phyloP scores from a whole-genome alignment of 1,140 invertebrate genomes.

The Sipha flava region DNA sequence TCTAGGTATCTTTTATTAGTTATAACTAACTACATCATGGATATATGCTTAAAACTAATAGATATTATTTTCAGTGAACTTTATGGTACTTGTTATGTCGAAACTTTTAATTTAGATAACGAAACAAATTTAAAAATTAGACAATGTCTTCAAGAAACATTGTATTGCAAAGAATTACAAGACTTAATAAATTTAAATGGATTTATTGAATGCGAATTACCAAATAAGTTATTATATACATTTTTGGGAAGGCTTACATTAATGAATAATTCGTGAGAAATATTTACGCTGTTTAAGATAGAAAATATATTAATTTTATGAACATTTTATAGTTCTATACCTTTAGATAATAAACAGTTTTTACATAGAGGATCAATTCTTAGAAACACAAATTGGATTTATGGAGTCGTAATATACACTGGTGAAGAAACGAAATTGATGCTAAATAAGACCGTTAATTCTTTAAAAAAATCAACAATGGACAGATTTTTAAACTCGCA shows the following conservation, averaged over 20 bases:
- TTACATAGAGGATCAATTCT: slow-evolving; percentile 88
- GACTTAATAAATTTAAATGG: slow-evolving; percentile 66
- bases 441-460: slow-evolving; percentile 81
- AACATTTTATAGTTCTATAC: slow-evolving; percentile 51
- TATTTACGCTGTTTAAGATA: background rate
- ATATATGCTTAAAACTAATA: too few relatives aligned
- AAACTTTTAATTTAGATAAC: slow-evolving; percentile 97
- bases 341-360: slow-evolving; percentile 87
- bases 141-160: slow-evolving; percentile 74
- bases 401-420: slow-evolving; percentile 87
- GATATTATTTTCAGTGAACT: background rate
- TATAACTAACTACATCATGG: too few relatives aligned
- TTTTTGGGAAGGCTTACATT: slow-evolving; percentile 86
- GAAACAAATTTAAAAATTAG: slow-evolving; percentile 98
- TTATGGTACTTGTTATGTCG: slow-evolving; percentile 92
- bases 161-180: slow-evolving; percentile 59
- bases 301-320: background rate
- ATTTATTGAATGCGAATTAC: slow-evolving; percentile 87
- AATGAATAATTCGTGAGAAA: slow-evolving; percentile 52
- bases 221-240: slow-evolving; percentile 92
- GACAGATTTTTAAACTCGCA: slow-evolving; percentile 90
- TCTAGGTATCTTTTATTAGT: slow-evolving; percentile 55
- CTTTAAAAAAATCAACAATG: slow-evolving; percentile 84
- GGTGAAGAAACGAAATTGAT: slow-evolving; percentile 96
- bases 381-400: slow-evolving; percentile 90